Percentiles rank a stretch among this genome's conserved stretches.
Conservation (phyloP, 2,113 vertebrate species). For the Eubucco bourcierii region DNA sequence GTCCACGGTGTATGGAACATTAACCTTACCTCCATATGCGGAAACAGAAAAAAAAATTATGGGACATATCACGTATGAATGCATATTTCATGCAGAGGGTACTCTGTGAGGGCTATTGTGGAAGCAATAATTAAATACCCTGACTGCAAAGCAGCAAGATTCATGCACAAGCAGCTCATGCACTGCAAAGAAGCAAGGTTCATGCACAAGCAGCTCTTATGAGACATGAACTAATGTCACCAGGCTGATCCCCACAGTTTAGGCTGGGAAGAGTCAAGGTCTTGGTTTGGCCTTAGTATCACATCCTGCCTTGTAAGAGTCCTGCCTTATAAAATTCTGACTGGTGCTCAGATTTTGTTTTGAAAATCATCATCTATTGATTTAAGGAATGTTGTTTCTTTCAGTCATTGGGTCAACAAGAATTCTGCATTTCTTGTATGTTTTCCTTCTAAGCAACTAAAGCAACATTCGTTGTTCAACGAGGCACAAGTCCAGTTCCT, state of each 20-base stretch:
- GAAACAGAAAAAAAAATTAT: constrained; percentile 29
- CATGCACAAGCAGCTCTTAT: not conserved
- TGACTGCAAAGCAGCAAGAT: not conserved
- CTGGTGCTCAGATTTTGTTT: constrained; percentile 21
- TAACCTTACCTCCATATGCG: constrained; percentile 37
- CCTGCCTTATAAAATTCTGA: not conserved
- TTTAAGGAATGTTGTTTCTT: constrained; percentile 16
- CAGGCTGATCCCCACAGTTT: not conserved
- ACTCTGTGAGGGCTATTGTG: not conserved
- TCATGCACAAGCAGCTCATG: not conserved
- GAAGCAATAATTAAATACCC: constrained; percentile 36
- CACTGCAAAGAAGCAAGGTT: not conserved
- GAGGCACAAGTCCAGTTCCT: constrained; percentile 1
- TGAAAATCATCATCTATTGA: constrained; percentile 31
- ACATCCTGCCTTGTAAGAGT: not conserved
- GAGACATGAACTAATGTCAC: not conserved
- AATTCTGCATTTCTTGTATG: not conserved
- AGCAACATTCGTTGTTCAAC: not conserved
- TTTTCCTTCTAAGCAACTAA: constrained; percentile 29
- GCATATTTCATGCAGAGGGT: constrained; percentile 10
- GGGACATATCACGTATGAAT: not conserved
- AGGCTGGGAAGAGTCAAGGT: not conserved
- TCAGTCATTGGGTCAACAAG: constrained; percentile 17
- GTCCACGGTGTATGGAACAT: constrained; percentile 40
- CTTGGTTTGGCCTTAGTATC: not conserved